phyloP scores from a whole-genome alignment of 1,140 invertebrate genomes.

The Ectropis grisescens region DNA sequence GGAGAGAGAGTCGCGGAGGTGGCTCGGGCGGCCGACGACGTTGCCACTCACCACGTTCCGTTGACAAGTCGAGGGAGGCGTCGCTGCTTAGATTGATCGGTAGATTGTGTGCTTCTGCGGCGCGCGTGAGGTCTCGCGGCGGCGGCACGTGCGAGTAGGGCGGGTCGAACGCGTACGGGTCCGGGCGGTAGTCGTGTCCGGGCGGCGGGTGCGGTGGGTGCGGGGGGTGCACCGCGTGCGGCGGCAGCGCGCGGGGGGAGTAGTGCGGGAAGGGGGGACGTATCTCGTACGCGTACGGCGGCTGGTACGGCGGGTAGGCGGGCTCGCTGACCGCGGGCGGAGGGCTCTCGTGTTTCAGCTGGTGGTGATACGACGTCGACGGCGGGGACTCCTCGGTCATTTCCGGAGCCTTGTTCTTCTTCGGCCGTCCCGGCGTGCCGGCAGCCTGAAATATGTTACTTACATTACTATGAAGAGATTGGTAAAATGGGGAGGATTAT shows the following conservation, averaged over 20 bases:
- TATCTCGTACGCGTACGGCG: conserved; percentile 34
- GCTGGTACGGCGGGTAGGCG: conserved; percentile 31
- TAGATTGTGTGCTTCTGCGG: conserved; percentile 34
- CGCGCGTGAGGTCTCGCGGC: conserved; percentile 34
- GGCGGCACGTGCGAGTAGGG: conserved; percentile 17
- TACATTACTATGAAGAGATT: too few species aligned
- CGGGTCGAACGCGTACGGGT: conserved; percentile 43
- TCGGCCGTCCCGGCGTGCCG: conserved; percentile 47
- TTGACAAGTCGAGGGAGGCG: conserved; percentile 47
- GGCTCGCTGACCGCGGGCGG: conserved; percentile 13
- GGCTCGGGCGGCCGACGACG: conserved; percentile 46
- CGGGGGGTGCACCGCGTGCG: conserved; percentile 6
- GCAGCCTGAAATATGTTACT: conserved; percentile 24
- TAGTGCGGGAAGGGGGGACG: conserved; percentile 30
- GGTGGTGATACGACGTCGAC: conserved; percentile 41
- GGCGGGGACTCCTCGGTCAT: conserved; percentile 38
- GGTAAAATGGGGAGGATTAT: too few species aligned
- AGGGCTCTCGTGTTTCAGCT: conserved; percentile 50
- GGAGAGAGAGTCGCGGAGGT: conserved; percentile 41
- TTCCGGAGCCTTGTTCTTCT: conserved; percentile 54
- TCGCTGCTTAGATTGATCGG: conserved; percentile 62
- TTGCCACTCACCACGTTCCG: conserved; percentile 42
- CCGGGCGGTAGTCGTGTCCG: conserved; percentile 35
- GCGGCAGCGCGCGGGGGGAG: conserved; percentile 33
- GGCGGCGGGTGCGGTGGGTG: conserved; percentile 18